Evolutionary conservation across 2,888 invertebrate species (phyloP).

Genomic region (Drosophila quinaria): DNA sequence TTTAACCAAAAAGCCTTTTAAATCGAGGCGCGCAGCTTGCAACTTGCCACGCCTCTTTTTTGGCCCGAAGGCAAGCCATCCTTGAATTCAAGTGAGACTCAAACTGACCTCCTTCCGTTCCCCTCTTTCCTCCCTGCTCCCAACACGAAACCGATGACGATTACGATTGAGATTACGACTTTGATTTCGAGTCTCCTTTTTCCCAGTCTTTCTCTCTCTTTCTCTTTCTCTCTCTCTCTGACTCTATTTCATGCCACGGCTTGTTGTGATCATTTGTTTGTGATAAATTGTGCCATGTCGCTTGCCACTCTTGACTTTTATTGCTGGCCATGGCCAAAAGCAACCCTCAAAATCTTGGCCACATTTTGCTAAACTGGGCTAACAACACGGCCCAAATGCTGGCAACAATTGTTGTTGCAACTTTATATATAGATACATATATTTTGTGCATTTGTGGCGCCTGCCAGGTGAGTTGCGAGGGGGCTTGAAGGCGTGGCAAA

Average conservation of each 20-base stretch:
- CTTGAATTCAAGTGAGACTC: constrained; percentile 34
- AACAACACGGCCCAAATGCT: constrained; percentile 40
- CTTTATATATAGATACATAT: constrained; percentile 4
- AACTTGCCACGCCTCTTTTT: constrained; percentile 64
- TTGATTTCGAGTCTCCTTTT: constrained; percentile 5
- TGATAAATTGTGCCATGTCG: constrained; percentile 78
- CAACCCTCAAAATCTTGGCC: constrained; percentile 43
- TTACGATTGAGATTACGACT: constrained; percentile 16
- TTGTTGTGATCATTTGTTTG: constrained; percentile 75
- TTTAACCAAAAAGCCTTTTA: constrained; percentile 72
- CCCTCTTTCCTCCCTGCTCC: background rate
- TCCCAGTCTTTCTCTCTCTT: constrained; percentile 11
- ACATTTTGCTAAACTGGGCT: constrained; percentile 47
- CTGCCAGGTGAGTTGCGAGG: constrained; percentile 8
- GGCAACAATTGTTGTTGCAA: constrained; percentile 30
- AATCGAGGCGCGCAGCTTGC: constrained; percentile 37
- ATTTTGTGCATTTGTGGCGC: constrained; percentile 35
- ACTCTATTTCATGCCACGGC: constrained; percentile 30
- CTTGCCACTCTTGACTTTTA: constrained; percentile 78
- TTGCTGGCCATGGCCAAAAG: constrained; percentile 73
- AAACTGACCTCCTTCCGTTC: constrained; percentile 38
- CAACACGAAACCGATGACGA: constrained; percentile 5
- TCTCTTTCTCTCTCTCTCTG: constrained; percentile 2
- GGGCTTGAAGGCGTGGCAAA: constrained; percentile 58
- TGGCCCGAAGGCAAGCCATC: constrained; percentile 43